These are phyloP conservation scores for Trissoscelio sp. DNA, from an alignment of 2,888 invertebrate species.

Conservation along the genomic window DNA sequence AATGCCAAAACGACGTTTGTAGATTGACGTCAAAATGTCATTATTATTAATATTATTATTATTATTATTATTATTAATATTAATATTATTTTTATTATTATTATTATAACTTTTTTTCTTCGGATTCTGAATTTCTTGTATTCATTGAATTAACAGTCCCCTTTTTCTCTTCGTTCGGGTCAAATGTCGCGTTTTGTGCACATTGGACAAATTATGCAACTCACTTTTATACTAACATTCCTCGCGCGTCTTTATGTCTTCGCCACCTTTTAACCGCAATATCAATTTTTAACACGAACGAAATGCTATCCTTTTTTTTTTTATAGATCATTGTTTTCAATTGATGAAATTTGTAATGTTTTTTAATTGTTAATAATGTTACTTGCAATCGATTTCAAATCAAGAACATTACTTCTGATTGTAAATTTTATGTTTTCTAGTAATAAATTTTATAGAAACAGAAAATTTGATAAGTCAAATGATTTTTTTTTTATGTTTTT, in stretches of 20 bases:
- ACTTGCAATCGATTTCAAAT: constrained; percentile 64
- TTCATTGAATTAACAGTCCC: too few species aligned
- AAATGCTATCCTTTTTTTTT: too few species aligned
- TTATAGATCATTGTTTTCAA: too few species aligned
- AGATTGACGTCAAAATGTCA: too few species aligned
- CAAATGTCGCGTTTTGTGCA: constrained; percentile 13
- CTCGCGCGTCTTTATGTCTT: constrained; percentile 11
- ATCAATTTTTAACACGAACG: not conserved
- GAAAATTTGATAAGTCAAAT: constrained; percentile 2
- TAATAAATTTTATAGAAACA: constrained; percentile 61
- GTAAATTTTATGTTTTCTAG: constrained; percentile 62
- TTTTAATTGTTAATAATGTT: constrained; percentile 40
- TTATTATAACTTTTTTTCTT: too few species aligned
- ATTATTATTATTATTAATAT: too few species aligned
- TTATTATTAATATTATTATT: too few species aligned
- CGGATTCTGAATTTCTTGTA: too few species aligned
- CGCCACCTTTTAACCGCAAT: constrained; percentile 27
- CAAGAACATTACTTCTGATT: constrained; percentile 45
- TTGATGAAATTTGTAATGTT: constrained; percentile 19
- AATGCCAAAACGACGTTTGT: too few species aligned
- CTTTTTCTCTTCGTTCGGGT: too few species aligned
- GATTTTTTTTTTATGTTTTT: constrained; percentile 19
- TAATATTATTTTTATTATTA: too few species aligned
- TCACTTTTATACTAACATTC: constrained; percentile 44
- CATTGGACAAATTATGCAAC: constrained; percentile 19